Percentiles rank a stretch among this genome's conserved stretches.
These are phyloP conservation scores for Volucella bombylans DNA, from an alignment of 2,888 invertebrate genomes.

Conservation along the genomic window DNA sequence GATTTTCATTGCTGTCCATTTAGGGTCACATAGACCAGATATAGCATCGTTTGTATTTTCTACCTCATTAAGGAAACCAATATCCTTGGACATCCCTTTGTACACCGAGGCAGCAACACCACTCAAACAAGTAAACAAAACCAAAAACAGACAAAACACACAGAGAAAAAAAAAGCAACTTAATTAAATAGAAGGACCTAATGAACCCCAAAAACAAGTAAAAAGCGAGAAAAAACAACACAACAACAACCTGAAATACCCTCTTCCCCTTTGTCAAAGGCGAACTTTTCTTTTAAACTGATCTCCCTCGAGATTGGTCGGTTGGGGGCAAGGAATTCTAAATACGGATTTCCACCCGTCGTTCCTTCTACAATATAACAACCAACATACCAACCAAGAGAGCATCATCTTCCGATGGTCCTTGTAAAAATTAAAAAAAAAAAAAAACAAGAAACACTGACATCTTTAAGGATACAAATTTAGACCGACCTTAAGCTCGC, in stretches of 20 bases:
- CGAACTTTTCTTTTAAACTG: slow-evolving; percentile 1
- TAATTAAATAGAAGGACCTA: slow-evolving; percentile 59
- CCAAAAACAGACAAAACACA: slow-evolving; percentile 15
- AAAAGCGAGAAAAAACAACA: slow-evolving; percentile 1
- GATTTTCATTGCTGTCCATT: neutral
- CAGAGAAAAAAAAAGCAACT: slow-evolving; percentile 32
- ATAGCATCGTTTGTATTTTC: slow-evolving; percentile 24
- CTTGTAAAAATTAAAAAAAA: slow-evolving; percentile 7
- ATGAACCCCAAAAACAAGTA: slow-evolving; percentile 46
- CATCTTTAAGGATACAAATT: slow-evolving; percentile 17
- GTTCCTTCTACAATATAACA: neutral
- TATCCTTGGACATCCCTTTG: slow-evolving; percentile 35
- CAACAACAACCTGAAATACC: neutral
- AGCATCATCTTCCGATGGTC: no score
- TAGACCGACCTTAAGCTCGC: slow-evolving; percentile 25
- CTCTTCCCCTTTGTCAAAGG: neutral
- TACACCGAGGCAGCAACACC: slow-evolving; percentile 8
- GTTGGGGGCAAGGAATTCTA: slow-evolving; percentile 35
- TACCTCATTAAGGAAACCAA: slow-evolving; percentile 43
- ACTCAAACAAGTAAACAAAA: slow-evolving; percentile 33
- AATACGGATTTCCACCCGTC: neutral
- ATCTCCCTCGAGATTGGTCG: neutral
- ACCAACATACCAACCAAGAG: neutral
- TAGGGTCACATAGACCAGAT: neutral
- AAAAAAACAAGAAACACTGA: neutral